Evolutionary conservation across 2,113 vertebrate genomes (phyloP).

Genomic region (Atherinomorus stipes): DNA sequence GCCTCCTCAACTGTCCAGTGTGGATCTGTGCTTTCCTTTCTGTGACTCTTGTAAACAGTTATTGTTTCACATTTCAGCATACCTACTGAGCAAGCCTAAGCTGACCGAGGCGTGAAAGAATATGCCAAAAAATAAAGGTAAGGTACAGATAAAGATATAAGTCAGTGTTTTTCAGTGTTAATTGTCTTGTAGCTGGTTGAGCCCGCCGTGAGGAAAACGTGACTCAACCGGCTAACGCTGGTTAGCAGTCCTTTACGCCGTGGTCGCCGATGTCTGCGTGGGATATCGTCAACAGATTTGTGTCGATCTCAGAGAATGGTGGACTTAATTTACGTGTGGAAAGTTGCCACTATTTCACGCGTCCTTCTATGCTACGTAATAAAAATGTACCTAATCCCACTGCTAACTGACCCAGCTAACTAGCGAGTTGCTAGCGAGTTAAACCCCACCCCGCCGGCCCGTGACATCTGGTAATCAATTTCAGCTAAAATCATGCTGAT

Average conservation of each 20-base stretch:
- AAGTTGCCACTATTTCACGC: too few relatives aligned
- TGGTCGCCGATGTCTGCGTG: neutral
- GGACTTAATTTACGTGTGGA: neutral
- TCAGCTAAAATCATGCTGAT: neutral
- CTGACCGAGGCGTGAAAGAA: slow-evolving; percentile 57
- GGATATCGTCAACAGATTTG: too few relatives aligned
- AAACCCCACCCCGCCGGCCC: slow-evolving; percentile 60
- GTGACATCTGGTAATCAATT: slow-evolving; percentile 1
- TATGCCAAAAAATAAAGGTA: slow-evolving; percentile 87
- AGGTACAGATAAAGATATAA: neutral
- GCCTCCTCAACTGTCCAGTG: neutral
- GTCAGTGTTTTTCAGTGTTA: neutral
- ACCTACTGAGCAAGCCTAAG: slow-evolving; percentile 10
- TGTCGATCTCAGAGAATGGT: neutral
- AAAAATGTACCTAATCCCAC: neutral
- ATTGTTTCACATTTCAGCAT: neutral
- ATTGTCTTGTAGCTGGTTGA: neutral
- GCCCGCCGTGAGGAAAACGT: slow-evolving; percentile 71
- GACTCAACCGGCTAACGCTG: slow-evolving; percentile 70
- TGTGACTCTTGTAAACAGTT: slow-evolving; percentile 22
- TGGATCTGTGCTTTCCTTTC: neutral
- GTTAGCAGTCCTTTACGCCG: slow-evolving; percentile 34
- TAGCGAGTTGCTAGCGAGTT: slow-evolving; percentile 22
- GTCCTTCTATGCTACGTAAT: too few relatives aligned
- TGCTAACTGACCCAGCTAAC: slow-evolving; percentile 31